Evolutionary conservation across 1,140 invertebrate genomes (phyloP), one percentile per base, ranked within the genome.

Genomic region (Drosophila persimilis): DNA sequence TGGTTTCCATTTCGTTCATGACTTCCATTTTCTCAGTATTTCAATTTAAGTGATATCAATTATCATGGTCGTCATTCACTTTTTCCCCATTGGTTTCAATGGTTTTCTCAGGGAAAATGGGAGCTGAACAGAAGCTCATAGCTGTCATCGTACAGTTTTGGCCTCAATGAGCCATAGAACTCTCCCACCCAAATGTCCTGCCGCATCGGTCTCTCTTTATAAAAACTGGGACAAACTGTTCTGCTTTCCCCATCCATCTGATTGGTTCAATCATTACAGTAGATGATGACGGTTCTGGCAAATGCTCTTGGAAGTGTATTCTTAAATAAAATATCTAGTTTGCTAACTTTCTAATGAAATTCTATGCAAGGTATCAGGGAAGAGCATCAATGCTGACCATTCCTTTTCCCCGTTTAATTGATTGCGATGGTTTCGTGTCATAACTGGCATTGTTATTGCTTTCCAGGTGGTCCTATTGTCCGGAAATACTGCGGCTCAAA

Each of bases 371-470:
- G 22, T 24, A 20, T 20, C 20, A 20, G 20, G 20, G 1, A 24
- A 24, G 24, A 24, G 24, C 0, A 24, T 24, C 24, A 24, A 15
- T 15, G 15, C 15, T 15, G 15, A 17, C 15, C 6, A 43, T 31
- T 50, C 60, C 62, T 24, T 7, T 46, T 31, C 13, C 26, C 26
- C 35, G 24, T 20, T 69, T 69, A 69, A 69, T 69, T 69, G 65
- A 67, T 69, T 69, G 50, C 51, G 62, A 73, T 67, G 67, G 65
- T 69, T 56, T 43, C 31, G 1, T 29, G 58, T 62, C 70, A 73
- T 73, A 73, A 65, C 70, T 73, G 70, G 58, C 71, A 73, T 73
- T 73, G 53, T 58, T 73, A 73, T 73, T 58, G 71, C 53, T 53
- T 50, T 53, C 60, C 53, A 58, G 53, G 70, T 48, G 71, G 53